phyloP scores from a whole-genome alignment of 2,888 invertebrate genomes.

The Phyto melanocephala region DNA sequence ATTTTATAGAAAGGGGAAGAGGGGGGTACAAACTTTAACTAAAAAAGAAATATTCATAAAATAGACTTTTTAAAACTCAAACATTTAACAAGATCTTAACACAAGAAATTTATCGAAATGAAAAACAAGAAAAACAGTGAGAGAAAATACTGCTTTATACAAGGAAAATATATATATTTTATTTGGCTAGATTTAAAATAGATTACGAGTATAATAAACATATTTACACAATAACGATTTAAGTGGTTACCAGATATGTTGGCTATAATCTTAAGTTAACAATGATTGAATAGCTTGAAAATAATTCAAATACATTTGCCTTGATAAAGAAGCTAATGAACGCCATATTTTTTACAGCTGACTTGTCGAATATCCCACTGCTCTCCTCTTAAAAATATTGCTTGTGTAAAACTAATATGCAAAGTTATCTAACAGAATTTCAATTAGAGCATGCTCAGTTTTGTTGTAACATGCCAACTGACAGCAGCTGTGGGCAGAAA shows the following conservation, averaged over 20 bases:
- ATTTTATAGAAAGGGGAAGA: constrained; percentile 38
- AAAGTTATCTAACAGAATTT: too few relatives aligned
- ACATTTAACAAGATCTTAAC: constrained; percentile 35
- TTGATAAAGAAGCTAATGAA: too few relatives aligned
- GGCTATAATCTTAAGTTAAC: neutral
- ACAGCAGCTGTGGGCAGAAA: too few relatives aligned
- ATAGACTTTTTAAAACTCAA: constrained; percentile 18
- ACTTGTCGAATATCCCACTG: too few relatives aligned
- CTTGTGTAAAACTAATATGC: too few relatives aligned
- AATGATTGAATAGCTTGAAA: neutral
- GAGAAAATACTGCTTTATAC: constrained; percentile 35
- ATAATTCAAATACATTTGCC: neutral
- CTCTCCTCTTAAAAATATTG: too few relatives aligned
- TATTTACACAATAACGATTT: constrained; percentile 51
- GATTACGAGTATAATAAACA: constrained; percentile 7
- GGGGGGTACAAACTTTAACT: constrained; percentile 31
- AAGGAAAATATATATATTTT: neutral
- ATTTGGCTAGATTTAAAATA: constrained; percentile 2
- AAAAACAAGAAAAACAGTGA: constrained; percentile 34
- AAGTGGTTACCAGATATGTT: neutral
- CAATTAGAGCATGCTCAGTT: too few relatives aligned
- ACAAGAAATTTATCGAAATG: constrained; percentile 15
- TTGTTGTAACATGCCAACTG: too few relatives aligned
- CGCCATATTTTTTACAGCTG: too few relatives aligned
- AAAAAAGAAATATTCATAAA: neutral